A percentile compares a stretch with the other conserved stretches of the same genome.
Evolutionary conservation across 2,888 invertebrate genomes (phyloP).

Genomic region (Diaprepes abbreviatus): DNA sequence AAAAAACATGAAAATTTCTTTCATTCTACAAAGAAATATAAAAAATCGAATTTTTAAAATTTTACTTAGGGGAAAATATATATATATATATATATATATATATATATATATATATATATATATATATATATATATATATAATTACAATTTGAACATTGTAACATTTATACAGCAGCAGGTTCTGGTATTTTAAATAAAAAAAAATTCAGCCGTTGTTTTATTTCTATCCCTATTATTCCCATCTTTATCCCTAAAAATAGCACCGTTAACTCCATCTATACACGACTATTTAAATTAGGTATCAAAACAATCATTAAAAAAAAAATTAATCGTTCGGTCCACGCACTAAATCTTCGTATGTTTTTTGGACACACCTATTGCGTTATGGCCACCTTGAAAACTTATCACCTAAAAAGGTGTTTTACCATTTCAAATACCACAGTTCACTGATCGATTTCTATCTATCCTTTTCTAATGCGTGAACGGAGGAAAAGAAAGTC

Average conservation of each 20-base stretch:
- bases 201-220: background rate
- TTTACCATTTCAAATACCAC: background rate
- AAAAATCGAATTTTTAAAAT: no score
- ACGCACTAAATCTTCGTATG: slow-evolving; percentile 1
- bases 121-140: no score
- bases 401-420: background rate
- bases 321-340: background rate
- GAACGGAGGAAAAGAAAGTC: background rate
- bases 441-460: background rate
- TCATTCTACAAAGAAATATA: no score
- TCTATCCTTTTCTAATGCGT: slow-evolving; percentile 5
- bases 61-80: no score
- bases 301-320: slow-evolving; percentile 11
- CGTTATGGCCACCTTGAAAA: slow-evolving; percentile 35
- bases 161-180: no score
- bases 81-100: no score
- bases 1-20: no score
- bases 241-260: background rate
- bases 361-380: slow-evolving; percentile 37
- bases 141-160: no score
- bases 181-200: background rate
- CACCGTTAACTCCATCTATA: slow-evolving; percentile 10
- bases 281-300: slow-evolving; percentile 2
- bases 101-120: no score
- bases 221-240: background rate